Evolutionary conservation across 2,888 invertebrate genomes (phyloP), one percentile per base, ranked within the genome.

Genomic region (Acanthosepion esculentum): DNA sequence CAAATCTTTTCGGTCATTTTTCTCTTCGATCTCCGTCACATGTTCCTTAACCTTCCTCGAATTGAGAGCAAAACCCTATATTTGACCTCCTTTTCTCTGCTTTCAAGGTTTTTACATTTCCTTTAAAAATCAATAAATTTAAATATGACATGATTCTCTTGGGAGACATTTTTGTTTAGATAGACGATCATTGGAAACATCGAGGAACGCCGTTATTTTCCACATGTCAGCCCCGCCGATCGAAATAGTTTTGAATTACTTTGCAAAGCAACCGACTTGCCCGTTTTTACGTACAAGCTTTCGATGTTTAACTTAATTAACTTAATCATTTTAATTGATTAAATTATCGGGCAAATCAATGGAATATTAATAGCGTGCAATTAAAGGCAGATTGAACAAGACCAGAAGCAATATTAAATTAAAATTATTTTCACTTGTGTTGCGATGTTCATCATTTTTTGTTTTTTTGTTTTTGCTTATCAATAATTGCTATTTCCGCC

Each of bases 301-400:
- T 78, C 78, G 78, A 78, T 78, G 78, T 78, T 78, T 78, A 78
- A 78, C 26, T 78, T 78, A 78, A 78, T 78, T 78, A 78, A 78
- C 26, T 78, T 78, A 78, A 78, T 78, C 29, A 78, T 78, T 29
- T 78, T 78, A 78, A 78, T 78, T 78, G 78, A 78, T 78, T 78
- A 29, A 10, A 29, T 78, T 78, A 78, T 78, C 78, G 78, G 78
- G 78, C 29, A 78, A 78, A 78, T 78, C 78, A 78, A 78, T 78
- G 78, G 26, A 26, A 78, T 78, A 78, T 78, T 78, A 78, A 78
- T 78, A 78, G 78, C 78, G 78, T 78, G 78, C 78, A 78, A 78
- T 78, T 78, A 78, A 78, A 78, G n/a, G 26, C 29, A 29, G 78
- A 78, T 78, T 78, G 78, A 78, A 78, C 7, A 78, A 78, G 78